phyloP scores from a whole-genome alignment of 2,797 vertebrate species.

The Acanthopagrus latus region DNA sequence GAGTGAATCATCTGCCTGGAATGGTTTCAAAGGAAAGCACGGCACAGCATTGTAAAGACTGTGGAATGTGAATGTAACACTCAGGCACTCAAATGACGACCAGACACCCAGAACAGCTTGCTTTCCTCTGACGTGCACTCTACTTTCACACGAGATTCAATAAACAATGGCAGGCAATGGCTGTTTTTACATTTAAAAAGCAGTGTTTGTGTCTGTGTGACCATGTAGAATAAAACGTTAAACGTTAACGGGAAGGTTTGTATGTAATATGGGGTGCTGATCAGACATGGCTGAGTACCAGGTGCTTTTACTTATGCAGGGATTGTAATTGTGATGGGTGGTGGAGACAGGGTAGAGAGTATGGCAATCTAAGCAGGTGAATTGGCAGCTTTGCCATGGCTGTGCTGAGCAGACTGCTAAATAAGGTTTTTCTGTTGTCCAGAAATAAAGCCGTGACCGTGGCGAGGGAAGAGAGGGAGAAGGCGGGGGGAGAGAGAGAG shows the following conservation, averaged over 20 bases:
- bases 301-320: slow-evolving; percentile 70
- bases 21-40: slow-evolving; percentile 46
- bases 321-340: slow-evolving; percentile 74
- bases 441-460: slow-evolving; percentile 57
- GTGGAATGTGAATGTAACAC: slow-evolving; percentile 36
- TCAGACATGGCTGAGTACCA: slow-evolving; percentile 60
- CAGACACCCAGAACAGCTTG: slow-evolving; percentile 16
- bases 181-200: slow-evolving; percentile 36
- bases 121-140: slow-evolving; percentile 24
- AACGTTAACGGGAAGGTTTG: slow-evolving; percentile 21
- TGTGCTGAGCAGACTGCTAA: slow-evolving; percentile 79
- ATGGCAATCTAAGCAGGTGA: slow-evolving; percentile 78
- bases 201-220: slow-evolving; percentile 35
- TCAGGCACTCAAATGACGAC: slow-evolving; percentile 35
- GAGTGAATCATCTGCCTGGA: slow-evolving; percentile 37
- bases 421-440: slow-evolving; percentile 77
- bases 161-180: slow-evolving; percentile 44
- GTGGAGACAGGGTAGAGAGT: slow-evolving; percentile 68
- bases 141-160: slow-evolving; percentile 37
- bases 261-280: slow-evolving; percentile 44
- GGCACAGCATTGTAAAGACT: slow-evolving; percentile 12
- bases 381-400: slow-evolving; percentile 76
- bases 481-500: slow-evolving; percentile 24
- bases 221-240: slow-evolving; percentile 33
- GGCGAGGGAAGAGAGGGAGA: slow-evolving; percentile 41